phyloP scores from a whole-genome alignment of 1,140 invertebrate genomes.

The Phymastichus coffea region DNA sequence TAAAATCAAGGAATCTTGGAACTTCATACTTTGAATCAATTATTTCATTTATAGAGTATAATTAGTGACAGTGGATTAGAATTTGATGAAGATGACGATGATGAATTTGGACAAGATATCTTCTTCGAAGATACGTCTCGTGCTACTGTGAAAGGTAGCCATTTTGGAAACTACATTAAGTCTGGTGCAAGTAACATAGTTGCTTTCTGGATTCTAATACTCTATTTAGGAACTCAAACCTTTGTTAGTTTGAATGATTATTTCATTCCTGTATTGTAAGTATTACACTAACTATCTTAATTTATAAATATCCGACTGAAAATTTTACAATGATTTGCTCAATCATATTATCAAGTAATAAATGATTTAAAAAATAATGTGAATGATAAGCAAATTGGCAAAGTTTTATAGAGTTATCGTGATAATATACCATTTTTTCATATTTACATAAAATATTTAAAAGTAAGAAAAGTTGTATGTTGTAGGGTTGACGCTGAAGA shows the following conservation, averaged over 20 bases:
- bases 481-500: constrained; percentile 40
- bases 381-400: too few relatives aligned
- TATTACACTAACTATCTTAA: too few relatives aligned
- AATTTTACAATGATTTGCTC: too few relatives aligned
- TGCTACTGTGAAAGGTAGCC: constrained; percentile 62
- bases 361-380: neutral
- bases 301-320: too few relatives aligned
- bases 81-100: constrained; percentile 59
- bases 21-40: too few relatives aligned
- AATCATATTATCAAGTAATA: neutral
- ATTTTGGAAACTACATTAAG: constrained; percentile 67
- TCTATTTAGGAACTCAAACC: constrained; percentile 64
- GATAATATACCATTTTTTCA: too few relatives aligned
- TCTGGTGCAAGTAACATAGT: constrained; percentile 61
- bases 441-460: too few relatives aligned
- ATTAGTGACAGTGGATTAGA: constrained; percentile 40
- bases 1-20: too few relatives aligned
- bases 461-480: too few relatives aligned
- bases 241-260: constrained; percentile 67
- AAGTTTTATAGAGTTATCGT: too few relatives aligned
- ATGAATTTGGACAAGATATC: constrained; percentile 53
- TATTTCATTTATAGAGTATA: too few relatives aligned
- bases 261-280: constrained; percentile 67
- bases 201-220: constrained; percentile 54
- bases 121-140: constrained; percentile 61